Evolutionary conservation across 2,113 vertebrate species (phyloP), one percentile per base, ranked within the genome.

Genomic region (Mola mola): DNA sequence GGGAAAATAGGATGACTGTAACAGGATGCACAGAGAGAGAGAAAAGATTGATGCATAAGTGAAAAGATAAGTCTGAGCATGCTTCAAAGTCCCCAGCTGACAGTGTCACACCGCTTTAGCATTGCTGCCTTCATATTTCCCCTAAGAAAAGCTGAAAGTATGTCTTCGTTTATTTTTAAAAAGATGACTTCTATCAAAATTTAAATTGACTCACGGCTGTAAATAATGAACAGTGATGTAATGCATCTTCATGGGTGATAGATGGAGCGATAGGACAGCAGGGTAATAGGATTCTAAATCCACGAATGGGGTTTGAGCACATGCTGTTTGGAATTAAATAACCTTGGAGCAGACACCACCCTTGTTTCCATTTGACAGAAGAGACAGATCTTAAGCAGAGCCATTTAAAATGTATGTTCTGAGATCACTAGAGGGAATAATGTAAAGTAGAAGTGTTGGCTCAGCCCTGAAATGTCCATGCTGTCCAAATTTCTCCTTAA

Each of bases 11-110:
- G 69, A 73, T 63, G 56, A 57, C 50, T 79, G 76, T 78, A 57
- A 78, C 67, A 47, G 61, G 64, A 76, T 46, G 64, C 48, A 25
- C 28, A 38, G 29, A 47, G 12, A 25, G 66, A 49, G 42, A 42
- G 59, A 57, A 33, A 55, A 78, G 83, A 88, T 83, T 79, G 77
- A 85, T 84, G 77, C 65, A 71, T 49, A 73, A 84, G 78, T 68
- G 77, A 76, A 72, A 70, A 81, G 84, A 88, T 87, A 80, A 85
- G 79, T 73, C 74, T 53, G 51, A 69, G 66, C 74, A 49, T 40
- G 67, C 79, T 36, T 53, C 77, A 78, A 59, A 74, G 64, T 58
- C 61, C 58, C 28, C 29, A 28, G 36, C 70, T 69, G 82, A 87
- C 81, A 67, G 9, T 72, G 76, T 84, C 74, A 71, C 50, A 51